Evolutionary conservation across 2,888 invertebrate genomes (phyloP), one percentile per base, ranked within the genome.

Genomic region (Thysanoteuthis rhombus): DNA sequence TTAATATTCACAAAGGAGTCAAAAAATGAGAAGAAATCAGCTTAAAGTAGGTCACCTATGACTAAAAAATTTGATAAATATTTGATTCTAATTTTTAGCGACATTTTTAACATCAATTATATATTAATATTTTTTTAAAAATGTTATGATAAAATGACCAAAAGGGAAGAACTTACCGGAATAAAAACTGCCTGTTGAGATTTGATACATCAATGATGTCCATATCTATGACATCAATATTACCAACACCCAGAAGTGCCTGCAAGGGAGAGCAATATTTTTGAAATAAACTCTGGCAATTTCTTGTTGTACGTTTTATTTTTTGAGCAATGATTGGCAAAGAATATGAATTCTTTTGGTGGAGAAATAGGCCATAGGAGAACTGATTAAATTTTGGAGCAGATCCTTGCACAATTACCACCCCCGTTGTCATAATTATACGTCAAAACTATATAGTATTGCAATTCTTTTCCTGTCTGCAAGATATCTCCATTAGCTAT

Each of bases 191-290:
- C 92, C 99, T 98, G 97, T 99, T 99, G 94, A 99, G 98, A 97
- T 99, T 99, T 8, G 99, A 99, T 94, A 99, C 97, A 97, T 99
- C 99, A 95, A 99, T 99, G 0, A 98, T 99, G 97, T 99, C 99
- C 99, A 99, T 99, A 97, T 99, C 99, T 94, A 99, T 99, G 8
- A 99, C 98, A 97, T 99, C 98, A 95, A 99, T 98, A 96, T 99
- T 98, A 94, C 98, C 98, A 96, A 99, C 99, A 0, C 99, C 99
- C 98, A 99, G 98, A 90, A 99, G 97, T 0, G 97, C 97, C 97
- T 97, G 95, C 42, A 96, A 95, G 75, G 91, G n/a, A 90, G 45
- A 40, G 38, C 12, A 22, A 28, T 36, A 36, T 75, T 16, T 75
- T 75, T 19, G 36, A n/a, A 36, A 36, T 1, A 75, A 75, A 36